A percentile compares a stretch with the other conserved stretches of the same genome.
Evolutionary conservation across 2,113 vertebrate genomes (phyloP).

Genomic region (Perca fluviatilis): DNA sequence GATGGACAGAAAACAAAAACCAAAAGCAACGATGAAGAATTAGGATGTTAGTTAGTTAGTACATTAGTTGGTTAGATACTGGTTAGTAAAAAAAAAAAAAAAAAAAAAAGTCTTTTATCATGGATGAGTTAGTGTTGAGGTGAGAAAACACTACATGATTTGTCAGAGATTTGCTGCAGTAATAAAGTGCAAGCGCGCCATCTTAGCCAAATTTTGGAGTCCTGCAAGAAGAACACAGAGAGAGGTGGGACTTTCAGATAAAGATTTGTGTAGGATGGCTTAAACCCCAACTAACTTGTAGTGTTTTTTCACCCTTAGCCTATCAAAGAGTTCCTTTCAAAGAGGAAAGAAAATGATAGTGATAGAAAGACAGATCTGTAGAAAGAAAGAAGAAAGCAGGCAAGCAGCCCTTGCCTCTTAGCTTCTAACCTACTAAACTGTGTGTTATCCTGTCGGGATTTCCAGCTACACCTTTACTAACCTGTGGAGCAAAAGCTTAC

Average conservation of each 20-base stretch:
- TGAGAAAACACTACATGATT: constrained; percentile 74
- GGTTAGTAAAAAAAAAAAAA: constrained; percentile 91
- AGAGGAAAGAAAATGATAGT: constrained; percentile 64
- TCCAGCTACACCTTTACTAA: constrained; percentile 59
- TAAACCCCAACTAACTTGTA: constrained; percentile 65
- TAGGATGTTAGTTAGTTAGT: constrained; percentile 91
- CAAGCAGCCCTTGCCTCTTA: constrained; percentile 48
- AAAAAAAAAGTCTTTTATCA: constrained; percentile 91
- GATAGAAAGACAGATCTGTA: constrained; percentile 65
- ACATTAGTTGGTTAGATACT: constrained; percentile 91
- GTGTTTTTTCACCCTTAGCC: constrained; percentile 81
- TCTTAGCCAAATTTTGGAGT: constrained; percentile 66
- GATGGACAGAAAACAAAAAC: constrained; percentile 89
- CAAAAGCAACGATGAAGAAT: constrained; percentile 95
- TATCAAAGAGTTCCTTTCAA: constrained; percentile 85
- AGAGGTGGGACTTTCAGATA: constrained; percentile 29
- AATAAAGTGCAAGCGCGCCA: constrained; percentile 31
- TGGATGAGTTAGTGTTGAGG: constrained; percentile 93
- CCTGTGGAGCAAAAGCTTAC: constrained; percentile 57
- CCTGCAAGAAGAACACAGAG: constrained; percentile 28
- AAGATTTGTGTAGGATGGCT: constrained; percentile 65
- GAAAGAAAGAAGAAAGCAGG: constrained; percentile 47
- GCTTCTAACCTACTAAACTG: constrained; percentile 56
- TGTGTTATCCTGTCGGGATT: constrained; percentile 56
- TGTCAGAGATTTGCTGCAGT: constrained; percentile 48